These are phyloP conservation scores for Callorhinus ursinus DNA, from an alignment of 2,113 vertebrate species.

Conservation along the genomic window DNA sequence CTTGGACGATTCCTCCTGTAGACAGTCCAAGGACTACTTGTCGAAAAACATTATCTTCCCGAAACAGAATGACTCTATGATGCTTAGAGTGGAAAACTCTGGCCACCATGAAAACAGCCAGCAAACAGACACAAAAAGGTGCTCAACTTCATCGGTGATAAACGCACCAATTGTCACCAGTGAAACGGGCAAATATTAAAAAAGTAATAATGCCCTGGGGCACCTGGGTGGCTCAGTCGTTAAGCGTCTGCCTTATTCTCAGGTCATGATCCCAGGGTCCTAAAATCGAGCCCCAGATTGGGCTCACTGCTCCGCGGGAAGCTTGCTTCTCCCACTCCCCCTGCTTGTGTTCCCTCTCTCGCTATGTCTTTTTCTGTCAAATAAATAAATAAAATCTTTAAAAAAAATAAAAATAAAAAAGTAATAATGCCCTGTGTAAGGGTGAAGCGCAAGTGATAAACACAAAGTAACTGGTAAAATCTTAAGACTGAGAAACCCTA, in stretches of 20 bases:
- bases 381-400: too few species aligned
- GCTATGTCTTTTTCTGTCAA: too few species aligned
- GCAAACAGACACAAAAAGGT: background rate
- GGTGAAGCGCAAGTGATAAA: background rate
- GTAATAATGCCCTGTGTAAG: background rate
- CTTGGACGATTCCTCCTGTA: background rate
- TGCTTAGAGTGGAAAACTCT: slow-evolving; percentile 12
- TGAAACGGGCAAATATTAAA: background rate
- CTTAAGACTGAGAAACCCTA: background rate
- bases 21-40: background rate
- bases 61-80: slow-evolving; percentile 43
- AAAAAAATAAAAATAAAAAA: background rate
- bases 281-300: too few species aligned
- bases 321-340: too few species aligned
- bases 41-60: background rate
- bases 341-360: too few species aligned
- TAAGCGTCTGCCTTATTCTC: too few species aligned
- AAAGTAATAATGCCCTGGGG: background rate
- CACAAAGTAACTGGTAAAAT: background rate
- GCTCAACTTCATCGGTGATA: background rate
- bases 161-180: background rate
- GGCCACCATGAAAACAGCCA: background rate
- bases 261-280: too few species aligned
- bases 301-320: too few species aligned
- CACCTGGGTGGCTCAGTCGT: too few species aligned